Percentiles rank a stretch among this genome's conserved stretches.
phyloP scores from a whole-genome alignment of 2,888 invertebrate species.

The Cheilosia variabilis region DNA sequence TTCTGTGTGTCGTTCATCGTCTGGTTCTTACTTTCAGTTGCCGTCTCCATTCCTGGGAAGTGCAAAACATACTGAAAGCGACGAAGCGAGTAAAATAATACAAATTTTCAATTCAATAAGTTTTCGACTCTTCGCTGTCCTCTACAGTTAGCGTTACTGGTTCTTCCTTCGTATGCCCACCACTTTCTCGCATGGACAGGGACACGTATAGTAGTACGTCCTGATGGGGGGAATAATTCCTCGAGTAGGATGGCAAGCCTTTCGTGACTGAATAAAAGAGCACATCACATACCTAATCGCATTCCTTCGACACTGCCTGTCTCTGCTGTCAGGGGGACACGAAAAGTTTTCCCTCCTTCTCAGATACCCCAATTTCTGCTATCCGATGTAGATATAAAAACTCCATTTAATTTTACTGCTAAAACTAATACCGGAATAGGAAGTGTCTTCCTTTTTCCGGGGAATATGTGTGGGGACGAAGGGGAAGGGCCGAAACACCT shows the following conservation, averaged over 20 bases:
- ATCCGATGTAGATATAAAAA: neutral
- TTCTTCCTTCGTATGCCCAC: no score
- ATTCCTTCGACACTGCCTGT: conserved; percentile 6
- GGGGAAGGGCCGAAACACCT: neutral
- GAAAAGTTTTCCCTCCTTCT: conserved; percentile 1
- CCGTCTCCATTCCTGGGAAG: conserved; percentile 11
- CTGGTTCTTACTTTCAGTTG: conserved; percentile 23
- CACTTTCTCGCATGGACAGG: conserved; percentile 4
- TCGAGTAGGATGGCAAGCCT: conserved; percentile 6
- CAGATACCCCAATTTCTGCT: neutral
- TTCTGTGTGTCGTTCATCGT: conserved; percentile 33
- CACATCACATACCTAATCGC: conserved; percentile 3
- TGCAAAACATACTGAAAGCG: conserved; percentile 45
- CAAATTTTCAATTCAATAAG: conserved; percentile 67
- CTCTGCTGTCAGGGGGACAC: conserved; percentile 1
- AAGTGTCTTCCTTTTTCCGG: neutral
- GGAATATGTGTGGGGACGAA: no score
- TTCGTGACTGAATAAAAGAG: conserved; percentile 26
- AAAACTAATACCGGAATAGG: no score
- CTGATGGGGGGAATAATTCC: conserved; percentile 19
- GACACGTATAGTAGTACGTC: no score
- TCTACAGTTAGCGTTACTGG: neutral
- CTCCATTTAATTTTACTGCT: conserved; percentile 7
- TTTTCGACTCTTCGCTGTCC: conserved; percentile 26
- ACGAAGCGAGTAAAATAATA: conserved; percentile 67